A percentile compares a stretch with the other conserved stretches of the same genome.
Conservation (phyloP, 2,113 vertebrate genomes). For the Urocynchramus pylzowi region DNA sequence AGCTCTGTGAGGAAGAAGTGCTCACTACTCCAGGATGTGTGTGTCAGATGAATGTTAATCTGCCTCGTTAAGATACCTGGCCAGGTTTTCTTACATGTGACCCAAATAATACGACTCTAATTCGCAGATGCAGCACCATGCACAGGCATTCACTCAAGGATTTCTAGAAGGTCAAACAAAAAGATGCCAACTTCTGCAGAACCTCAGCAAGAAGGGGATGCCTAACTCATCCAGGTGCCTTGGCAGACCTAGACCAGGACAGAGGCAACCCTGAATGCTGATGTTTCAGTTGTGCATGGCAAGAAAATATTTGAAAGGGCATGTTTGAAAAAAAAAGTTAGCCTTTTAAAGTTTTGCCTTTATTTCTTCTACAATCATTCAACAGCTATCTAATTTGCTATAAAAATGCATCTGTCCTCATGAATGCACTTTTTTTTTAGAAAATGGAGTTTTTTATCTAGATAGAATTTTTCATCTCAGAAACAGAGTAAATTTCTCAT, state of each 20-base stretch:
- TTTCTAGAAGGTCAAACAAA: background rate
- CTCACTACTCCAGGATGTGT: slow-evolving; percentile 19
- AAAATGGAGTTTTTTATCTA: background rate
- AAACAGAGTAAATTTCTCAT: background rate
- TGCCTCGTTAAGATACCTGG: slow-evolving; percentile 12
- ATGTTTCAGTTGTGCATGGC: background rate
- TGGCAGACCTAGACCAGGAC: background rate
- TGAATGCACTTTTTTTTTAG: background rate
- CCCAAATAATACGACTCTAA: background rate
- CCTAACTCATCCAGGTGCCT: background rate
- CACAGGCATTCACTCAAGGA: background rate
- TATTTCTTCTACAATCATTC: background rate
- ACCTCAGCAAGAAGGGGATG: background rate
- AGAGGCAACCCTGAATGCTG: background rate
- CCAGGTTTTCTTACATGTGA: background rate
- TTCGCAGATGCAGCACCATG: background rate
- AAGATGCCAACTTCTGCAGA: background rate
- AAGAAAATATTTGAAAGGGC: background rate
- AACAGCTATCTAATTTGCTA: background rate
- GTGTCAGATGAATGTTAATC: slow-evolving; percentile 37
- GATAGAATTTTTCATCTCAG: slow-evolving; percentile 7
- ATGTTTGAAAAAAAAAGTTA: background rate
- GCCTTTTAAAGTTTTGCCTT: background rate
- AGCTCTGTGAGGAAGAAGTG: background rate
- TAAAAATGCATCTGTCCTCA: background rate